A percentile compares a stretch with the other conserved stretches of the same genome.
These are phyloP conservation scores for Proteles cristata DNA, from an alignment of 2,113 vertebrate species.

Conservation along the genomic window DNA sequence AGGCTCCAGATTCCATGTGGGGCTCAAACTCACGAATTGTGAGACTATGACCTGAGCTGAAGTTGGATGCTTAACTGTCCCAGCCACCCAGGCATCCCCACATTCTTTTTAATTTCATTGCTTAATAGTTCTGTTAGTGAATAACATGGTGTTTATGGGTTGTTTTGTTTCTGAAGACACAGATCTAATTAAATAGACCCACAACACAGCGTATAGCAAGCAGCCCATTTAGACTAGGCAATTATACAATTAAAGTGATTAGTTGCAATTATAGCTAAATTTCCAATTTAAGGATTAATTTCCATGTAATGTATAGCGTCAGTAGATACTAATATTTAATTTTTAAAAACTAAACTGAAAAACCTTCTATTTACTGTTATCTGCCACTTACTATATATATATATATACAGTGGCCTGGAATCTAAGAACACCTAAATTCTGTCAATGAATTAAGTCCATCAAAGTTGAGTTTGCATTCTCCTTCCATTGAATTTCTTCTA, in stretches of 20 bases:
- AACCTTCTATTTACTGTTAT: conserved; percentile 10
- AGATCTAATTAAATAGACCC: conserved; percentile 41
- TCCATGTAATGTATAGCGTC: conserved; percentile 27
- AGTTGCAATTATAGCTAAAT: conserved; percentile 65
- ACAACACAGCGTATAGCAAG: background rate
- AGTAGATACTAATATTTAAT: conserved; percentile 63
- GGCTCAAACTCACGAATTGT: too few relatives aligned
- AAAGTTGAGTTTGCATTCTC: background rate
- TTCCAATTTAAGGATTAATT: conserved; percentile 67
- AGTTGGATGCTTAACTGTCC: too few relatives aligned
- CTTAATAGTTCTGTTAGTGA: background rate
- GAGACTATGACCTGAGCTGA: too few relatives aligned
- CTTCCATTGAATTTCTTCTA: background rate
- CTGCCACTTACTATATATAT: background rate
- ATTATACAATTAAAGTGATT: conserved; percentile 67
- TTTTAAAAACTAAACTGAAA: conserved; percentile 33
- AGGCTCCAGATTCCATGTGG: too few relatives aligned
- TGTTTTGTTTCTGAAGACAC: conserved; percentile 49
- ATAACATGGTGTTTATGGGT: background rate
- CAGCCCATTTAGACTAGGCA: conserved; percentile 20
- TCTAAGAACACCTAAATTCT: conserved; percentile 9
- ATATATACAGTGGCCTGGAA: conserved; percentile 14
- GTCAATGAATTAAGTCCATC: conserved; percentile 21
- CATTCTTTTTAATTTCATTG: background rate
- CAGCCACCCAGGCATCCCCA: too few relatives aligned